A percentile compares a stretch with the other conserved stretches of the same genome.
phyloP scores from a whole-genome alignment of 2,113 vertebrate species.

The Gymnarchus niloticus region DNA sequence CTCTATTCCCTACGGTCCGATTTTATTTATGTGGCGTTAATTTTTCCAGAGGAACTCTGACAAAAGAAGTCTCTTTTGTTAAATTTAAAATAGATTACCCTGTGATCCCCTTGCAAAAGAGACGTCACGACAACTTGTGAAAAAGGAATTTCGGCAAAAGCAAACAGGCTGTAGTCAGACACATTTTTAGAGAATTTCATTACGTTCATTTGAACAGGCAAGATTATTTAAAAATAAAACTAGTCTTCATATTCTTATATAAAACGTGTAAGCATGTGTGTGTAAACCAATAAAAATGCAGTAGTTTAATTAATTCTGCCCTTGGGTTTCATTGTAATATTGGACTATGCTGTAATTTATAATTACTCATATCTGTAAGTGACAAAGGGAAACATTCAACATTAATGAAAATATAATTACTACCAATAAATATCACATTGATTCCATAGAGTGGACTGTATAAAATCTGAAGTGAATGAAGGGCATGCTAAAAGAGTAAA shows the following conservation, averaged over 20 bases:
- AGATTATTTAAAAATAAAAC: not conserved
- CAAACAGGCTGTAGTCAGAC: not conserved
- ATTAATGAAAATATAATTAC: slow-evolving; percentile 31
- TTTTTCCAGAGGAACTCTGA: slow-evolving; percentile 31
- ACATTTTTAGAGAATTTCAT: not conserved
- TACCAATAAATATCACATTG: slow-evolving; percentile 45
- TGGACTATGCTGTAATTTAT: not conserved
- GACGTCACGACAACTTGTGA: not conserved
- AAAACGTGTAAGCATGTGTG: not conserved
- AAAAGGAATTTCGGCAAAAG: not conserved
- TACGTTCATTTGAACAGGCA: not conserved
- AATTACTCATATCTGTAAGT: slow-evolving; percentile 10
- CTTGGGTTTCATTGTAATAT: not conserved
- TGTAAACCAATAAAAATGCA: not conserved
- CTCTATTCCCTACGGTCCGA: slow-evolving; percentile 23
- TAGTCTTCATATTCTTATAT: not conserved
- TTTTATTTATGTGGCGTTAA: slow-evolving; percentile 23
- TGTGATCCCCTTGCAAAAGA: not conserved
- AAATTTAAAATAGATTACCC: slow-evolving; percentile 27
- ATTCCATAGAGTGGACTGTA: slow-evolving; percentile 27
- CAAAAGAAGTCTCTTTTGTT: slow-evolving; percentile 35
- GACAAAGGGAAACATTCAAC: slow-evolving; percentile 16
- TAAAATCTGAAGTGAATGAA: slow-evolving; percentile 33
- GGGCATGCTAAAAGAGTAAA: slow-evolving; percentile 35
- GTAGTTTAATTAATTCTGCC: not conserved